Percentiles rank a stretch among this genome's conserved stretches.
phyloP scores from a whole-genome alignment of 2,113 vertebrate genomes.

The Emydura subglobosa region DNA sequence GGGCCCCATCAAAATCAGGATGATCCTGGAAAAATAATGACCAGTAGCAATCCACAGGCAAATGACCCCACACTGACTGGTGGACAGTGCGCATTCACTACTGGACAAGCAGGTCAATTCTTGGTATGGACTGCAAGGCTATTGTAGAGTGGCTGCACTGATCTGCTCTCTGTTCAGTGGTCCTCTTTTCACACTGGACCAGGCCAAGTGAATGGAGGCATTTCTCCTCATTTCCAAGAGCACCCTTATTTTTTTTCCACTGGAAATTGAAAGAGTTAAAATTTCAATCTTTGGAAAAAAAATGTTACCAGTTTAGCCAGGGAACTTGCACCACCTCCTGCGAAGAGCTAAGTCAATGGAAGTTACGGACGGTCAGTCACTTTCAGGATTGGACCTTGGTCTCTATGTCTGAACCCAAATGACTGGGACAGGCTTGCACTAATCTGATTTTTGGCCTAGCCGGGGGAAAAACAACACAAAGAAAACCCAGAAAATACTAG shows the following conservation, averaged over 20 bases:
- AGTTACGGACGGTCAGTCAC: neutral
- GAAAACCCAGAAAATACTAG: neutral
- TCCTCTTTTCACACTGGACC: neutral
- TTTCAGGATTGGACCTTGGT: neutral
- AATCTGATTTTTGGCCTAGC: neutral
- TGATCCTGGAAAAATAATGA: neutral
- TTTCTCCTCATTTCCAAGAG: neutral
- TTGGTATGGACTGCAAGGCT: neutral
- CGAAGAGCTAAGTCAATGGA: neutral
- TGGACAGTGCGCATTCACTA: no score
- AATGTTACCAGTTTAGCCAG: neutral
- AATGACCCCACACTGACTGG: neutral
- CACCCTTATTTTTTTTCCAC: neutral
- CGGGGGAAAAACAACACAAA: fast-evolving
- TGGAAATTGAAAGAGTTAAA: neutral
- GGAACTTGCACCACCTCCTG: neutral
- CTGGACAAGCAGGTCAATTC: neutral
- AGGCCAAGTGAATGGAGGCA: neutral
- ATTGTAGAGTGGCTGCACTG: neutral
- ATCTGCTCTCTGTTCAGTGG: neutral
- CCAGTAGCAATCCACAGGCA: neutral
- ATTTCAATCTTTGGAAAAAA: neutral
- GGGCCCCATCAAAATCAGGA: neutral
- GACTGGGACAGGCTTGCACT: neutral
- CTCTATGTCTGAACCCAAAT: neutral